phyloP scores from a whole-genome alignment of 1,140 invertebrate genomes.

The Harlomillsia oculata region DNA sequence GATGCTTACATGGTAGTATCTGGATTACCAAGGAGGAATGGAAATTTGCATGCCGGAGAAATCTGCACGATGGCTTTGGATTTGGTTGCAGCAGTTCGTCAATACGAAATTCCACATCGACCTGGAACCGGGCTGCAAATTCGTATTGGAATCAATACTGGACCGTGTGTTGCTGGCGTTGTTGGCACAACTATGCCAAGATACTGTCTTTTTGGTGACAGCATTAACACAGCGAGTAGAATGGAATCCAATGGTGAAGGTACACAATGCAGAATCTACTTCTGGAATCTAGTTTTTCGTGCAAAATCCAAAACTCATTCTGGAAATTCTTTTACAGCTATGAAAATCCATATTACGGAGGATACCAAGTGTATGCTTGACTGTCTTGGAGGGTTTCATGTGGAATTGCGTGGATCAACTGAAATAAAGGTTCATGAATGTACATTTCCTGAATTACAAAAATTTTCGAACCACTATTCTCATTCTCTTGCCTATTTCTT shows the following conservation, averaged over 20 bases:
- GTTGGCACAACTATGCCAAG: constrained; percentile 55
- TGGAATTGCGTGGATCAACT: constrained; percentile 42
- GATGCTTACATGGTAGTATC: constrained; percentile 32
- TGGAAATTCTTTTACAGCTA: constrained; percentile 37
- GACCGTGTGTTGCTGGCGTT: constrained; percentile 48
- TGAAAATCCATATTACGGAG: constrained; percentile 46
- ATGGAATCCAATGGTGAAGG: constrained; percentile 49
- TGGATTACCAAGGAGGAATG: constrained; percentile 35
- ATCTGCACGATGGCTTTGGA: constrained; percentile 52
- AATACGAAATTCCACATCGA: constrained; percentile 49
- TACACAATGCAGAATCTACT: constrained; percentile 33
- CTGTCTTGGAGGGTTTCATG: constrained; percentile 42
- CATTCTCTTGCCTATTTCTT: no score
- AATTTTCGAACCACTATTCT: neutral
- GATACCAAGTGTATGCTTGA: constrained; percentile 43
- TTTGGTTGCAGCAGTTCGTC: constrained; percentile 45
- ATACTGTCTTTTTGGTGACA: constrained; percentile 57
- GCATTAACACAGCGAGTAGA: constrained; percentile 47
- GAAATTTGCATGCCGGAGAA: constrained; percentile 46
- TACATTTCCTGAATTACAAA: neutral
- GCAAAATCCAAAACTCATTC: neutral
- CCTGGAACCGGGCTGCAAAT: constrained; percentile 48
- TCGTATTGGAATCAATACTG: constrained; percentile 52
- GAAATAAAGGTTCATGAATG: constrained; percentile 42
- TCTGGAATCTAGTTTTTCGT: neutral